Conservation (phyloP, 2,113 vertebrate genomes). For the Engraulis encrasicolus region DNA sequence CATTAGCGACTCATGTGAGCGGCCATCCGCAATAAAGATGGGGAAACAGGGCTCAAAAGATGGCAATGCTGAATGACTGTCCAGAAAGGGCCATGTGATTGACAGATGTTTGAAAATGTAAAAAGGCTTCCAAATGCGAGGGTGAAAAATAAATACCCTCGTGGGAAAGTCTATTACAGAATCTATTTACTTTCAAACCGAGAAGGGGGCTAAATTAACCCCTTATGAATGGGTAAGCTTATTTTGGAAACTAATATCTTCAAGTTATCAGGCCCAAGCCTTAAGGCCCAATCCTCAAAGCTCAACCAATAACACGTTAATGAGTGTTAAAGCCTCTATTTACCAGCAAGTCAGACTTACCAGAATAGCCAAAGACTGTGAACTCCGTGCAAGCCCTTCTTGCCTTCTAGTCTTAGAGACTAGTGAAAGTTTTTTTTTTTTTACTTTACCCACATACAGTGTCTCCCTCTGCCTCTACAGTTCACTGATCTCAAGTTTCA, state of each 20-base stretch:
- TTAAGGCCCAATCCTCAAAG: background rate
- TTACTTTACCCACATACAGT: background rate
- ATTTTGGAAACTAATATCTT: background rate
- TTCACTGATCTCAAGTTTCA: slow-evolving; percentile 3
- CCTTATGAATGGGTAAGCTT: background rate
- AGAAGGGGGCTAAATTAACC: background rate
- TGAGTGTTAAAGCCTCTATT: background rate
- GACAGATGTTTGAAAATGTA: background rate
- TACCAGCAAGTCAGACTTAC: background rate
- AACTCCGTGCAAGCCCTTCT: background rate
- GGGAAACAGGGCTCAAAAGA: background rate
- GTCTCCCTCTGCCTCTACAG: background rate
- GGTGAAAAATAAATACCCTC: no score
- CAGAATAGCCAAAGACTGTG: background rate
- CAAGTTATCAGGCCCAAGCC: background rate
- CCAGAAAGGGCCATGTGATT: background rate
- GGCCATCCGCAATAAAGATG: background rate
- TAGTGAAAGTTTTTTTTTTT: background rate
- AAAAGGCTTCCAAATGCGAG: background rate
- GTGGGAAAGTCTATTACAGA: no score
- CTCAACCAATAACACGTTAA: background rate
- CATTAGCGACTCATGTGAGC: background rate
- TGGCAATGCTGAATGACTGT: background rate
- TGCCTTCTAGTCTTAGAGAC: background rate
- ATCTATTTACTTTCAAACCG: background rate